Percentiles rank a stretch among this genome's conserved stretches.
These are phyloP conservation scores for Zeuzera pyrina DNA, from an alignment of 2,888 invertebrate species.

Conservation along the genomic window DNA sequence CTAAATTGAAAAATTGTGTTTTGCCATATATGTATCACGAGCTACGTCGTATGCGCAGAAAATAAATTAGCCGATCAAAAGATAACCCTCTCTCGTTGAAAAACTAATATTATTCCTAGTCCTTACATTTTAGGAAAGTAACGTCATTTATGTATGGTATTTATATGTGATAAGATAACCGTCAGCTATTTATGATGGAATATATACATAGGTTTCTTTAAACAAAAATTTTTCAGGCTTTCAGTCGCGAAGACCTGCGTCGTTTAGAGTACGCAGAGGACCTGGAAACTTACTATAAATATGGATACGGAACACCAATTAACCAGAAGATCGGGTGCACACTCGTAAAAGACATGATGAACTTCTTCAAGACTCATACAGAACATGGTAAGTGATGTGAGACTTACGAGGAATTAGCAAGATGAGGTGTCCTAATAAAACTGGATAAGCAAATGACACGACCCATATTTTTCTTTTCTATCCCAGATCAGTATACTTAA, in stretches of 20 bases:
- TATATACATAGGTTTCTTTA: background rate
- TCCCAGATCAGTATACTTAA: too few relatives aligned
- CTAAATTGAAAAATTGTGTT: too few relatives aligned
- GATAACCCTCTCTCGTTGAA: too few relatives aligned
- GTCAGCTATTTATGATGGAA: background rate
- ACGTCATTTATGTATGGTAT: too few relatives aligned
- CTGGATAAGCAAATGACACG: background rate
- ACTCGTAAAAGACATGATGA: slow-evolving; percentile 80
- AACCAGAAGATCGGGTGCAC: slow-evolving; percentile 81
- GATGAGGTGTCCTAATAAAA: too few relatives aligned
- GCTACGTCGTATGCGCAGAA: too few relatives aligned
- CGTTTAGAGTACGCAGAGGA: slow-evolving; percentile 86
- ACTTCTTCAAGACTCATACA: slow-evolving; percentile 75
- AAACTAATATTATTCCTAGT: too few relatives aligned
- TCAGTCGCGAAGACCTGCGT: slow-evolving; percentile 79
- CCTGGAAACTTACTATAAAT: slow-evolving; percentile 80
- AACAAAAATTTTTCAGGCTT: slow-evolving; percentile 55
- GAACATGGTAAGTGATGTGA: slow-evolving; percentile 53
- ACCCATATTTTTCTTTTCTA: too few relatives aligned
- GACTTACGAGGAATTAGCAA: too few relatives aligned
- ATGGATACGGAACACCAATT: slow-evolving; percentile 80
- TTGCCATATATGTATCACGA: too few relatives aligned
- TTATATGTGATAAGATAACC: background rate
- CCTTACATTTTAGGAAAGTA: background rate
- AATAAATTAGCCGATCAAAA: too few relatives aligned